These are phyloP conservation scores for Brachyopa scutellaris DNA, from an alignment of 2,888 invertebrate species.

Conservation along the genomic window DNA sequence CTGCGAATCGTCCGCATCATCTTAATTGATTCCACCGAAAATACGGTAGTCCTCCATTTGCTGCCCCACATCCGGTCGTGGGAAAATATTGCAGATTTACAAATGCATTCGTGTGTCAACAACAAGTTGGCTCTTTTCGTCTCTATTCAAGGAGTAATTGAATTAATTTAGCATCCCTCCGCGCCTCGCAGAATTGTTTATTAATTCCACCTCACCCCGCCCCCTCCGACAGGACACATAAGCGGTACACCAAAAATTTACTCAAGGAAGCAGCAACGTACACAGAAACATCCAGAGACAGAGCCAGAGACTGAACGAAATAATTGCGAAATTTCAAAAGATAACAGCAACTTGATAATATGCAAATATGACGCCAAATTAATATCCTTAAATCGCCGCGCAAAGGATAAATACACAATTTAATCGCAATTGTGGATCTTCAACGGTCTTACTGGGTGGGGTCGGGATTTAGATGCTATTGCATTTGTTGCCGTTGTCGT, in stretches of 20 bases:
- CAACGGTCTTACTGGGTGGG: not conserved
- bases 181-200: constrained; percentile 12
- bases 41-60: not conserved
- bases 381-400: constrained; percentile 67
- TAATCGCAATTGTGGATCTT: constrained; percentile 66
- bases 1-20: constrained; percentile 23
- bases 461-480: not conserved
- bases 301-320: constrained; percentile 39
- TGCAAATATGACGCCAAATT: constrained; percentile 72
- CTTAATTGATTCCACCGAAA: constrained; percentile 46
- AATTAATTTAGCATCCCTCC: constrained; percentile 56
- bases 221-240: not conserved
- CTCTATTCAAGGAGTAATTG: constrained; percentile 45
- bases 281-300: constrained; percentile 2
- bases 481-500: not conserved
- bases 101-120: constrained; percentile 62
- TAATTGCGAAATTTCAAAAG: constrained; percentile 65
- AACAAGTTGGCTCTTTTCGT: constrained; percentile 24
- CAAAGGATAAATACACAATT: constrained; percentile 70
- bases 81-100: constrained; percentile 62
- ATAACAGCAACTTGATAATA: constrained; percentile 69
- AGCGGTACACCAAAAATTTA: constrained; percentile 1
- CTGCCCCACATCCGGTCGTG: not conserved
- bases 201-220: constrained; percentile 7
- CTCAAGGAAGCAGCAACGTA: not conserved